phyloP scores from a whole-genome alignment of 2,113 vertebrate genomes.

The Triplophysa rosa region DNA sequence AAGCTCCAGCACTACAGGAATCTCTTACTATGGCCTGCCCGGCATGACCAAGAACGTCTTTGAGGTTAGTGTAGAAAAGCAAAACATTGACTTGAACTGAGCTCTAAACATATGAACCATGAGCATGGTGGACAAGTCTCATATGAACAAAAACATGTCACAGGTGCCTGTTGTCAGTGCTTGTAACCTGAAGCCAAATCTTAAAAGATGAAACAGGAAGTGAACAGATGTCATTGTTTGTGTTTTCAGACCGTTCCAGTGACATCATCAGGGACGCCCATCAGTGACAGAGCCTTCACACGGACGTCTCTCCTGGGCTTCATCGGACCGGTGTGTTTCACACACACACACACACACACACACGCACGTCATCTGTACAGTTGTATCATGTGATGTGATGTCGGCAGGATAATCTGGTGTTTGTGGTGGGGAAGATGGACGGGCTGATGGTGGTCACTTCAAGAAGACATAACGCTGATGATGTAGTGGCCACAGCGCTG shows the following conservation, averaged over 20 bases:
- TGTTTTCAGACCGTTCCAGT: slow-evolving; percentile 81
- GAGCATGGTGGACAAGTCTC: no score
- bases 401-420: slow-evolving; percentile 85
- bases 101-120: no score
- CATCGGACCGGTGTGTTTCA: slow-evolving; percentile 84
- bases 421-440: slow-evolving; percentile 91
- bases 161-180: no score
- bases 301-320: slow-evolving; percentile 92
- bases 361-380: no score
- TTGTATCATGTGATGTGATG: neutral
- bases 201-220: no score
- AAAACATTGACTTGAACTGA: neutral
- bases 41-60: slow-evolving; percentile 95
- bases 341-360: neutral
- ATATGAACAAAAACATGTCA: no score
- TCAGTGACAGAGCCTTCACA: slow-evolving; percentile 84
- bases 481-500: slow-evolving; percentile 88
- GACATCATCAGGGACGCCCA: slow-evolving; percentile 73
- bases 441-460: slow-evolving; percentile 89
- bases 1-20: slow-evolving; percentile 81
- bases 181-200: no score
- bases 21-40: slow-evolving; percentile 86
- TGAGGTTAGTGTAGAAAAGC: slow-evolving; percentile 77
- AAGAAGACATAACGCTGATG: slow-evolving; percentile 89
- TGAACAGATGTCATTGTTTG: neutral